Evolutionary conservation across 2,888 invertebrate genomes (phyloP), one percentile per base, ranked within the genome.

Genomic region (Acanthacorydalis orientalis): DNA sequence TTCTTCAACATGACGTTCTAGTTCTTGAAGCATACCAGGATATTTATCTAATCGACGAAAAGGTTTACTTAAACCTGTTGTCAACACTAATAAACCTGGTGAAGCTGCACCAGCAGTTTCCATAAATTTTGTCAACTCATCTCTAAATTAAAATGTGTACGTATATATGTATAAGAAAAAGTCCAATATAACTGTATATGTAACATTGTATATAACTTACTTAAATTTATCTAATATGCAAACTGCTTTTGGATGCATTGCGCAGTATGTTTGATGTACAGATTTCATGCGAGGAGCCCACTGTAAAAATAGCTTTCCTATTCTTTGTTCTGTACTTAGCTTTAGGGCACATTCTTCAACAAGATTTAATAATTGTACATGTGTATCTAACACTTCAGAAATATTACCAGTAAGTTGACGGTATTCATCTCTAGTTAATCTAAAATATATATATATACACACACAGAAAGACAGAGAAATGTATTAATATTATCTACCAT

Each of bases 31-130:
- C 78, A 89, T 84, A 4, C 85, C 84, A 1, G 92, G 86, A 68
- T 97, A 98, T 64, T 92, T 93, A 58, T 95, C 93, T 50, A 97
- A 70, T 41, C 96, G 77, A 39, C 96, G 78, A 67, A 98, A 96
- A 0, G 97, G 95, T 66, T 91, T 89, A 49, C 95, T 95, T 39
- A 98, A 72, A 10, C 91, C 89, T 11, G 91, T 87, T 1, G 96
- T 93, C 51, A 97, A 68, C 8, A 89, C 87, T 57, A 96, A 71
- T 49, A 93, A 77, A 11, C 93, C 92, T 3, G 90, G 88, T 50
- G 80, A 78, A 15, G 84, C 80, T 1, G 88, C 88, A 48, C 89
- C 90, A 54, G 83, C 81, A 40, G 79, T 78, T 63, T 93, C 91
- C 84, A 93, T 90, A 71, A 82, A 87, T 53, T 79, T 78, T 53